Evolutionary conservation across 1,140 invertebrate genomes (phyloP).

Genomic region (Anastatus disparis): DNA sequence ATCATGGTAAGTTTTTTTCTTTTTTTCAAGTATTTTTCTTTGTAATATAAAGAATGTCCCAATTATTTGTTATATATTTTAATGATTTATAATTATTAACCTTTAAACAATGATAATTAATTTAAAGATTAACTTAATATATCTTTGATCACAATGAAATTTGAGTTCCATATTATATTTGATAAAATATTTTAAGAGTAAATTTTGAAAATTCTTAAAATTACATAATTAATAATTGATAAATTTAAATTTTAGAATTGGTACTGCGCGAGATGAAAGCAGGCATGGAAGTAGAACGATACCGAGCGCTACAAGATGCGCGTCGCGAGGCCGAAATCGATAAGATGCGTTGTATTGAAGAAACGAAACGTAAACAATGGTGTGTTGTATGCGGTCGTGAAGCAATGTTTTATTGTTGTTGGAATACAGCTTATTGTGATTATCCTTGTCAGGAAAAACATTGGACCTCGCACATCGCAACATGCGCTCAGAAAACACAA

Average conservation of each 20-base stretch:
- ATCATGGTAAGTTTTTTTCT: slow-evolving; percentile 61
- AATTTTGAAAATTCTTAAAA: too few relatives aligned
- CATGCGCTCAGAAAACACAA: slow-evolving; percentile 59
- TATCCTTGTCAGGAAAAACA: slow-evolving; percentile 83
- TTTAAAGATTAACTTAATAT: too few relatives aligned
- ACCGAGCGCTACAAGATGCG: slow-evolving; percentile 71
- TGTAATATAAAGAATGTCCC: background rate
- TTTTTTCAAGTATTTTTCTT: background rate
- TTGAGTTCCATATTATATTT: too few relatives aligned
- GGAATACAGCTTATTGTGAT: slow-evolving; percentile 94
- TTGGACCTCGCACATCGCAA: slow-evolving; percentile 72
- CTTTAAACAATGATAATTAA: too few relatives aligned
- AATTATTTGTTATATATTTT: too few relatives aligned
- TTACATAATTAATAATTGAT: background rate
- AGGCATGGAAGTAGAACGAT: slow-evolving; percentile 74
- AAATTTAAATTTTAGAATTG: slow-evolving; percentile 54
- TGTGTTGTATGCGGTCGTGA: slow-evolving; percentile 87
- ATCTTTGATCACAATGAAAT: too few relatives aligned
- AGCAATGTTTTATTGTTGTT: slow-evolving; percentile 92
- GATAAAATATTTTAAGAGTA: too few relatives aligned
- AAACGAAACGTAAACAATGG: slow-evolving; percentile 87
- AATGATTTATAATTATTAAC: too few relatives aligned
- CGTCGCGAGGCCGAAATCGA: slow-evolving; percentile 73
- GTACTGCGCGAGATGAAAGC: slow-evolving; percentile 74
- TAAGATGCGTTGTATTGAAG: slow-evolving; percentile 74